phyloP scores from a whole-genome alignment of 1,140 invertebrate species.

The Neodiprion virginianus region DNA sequence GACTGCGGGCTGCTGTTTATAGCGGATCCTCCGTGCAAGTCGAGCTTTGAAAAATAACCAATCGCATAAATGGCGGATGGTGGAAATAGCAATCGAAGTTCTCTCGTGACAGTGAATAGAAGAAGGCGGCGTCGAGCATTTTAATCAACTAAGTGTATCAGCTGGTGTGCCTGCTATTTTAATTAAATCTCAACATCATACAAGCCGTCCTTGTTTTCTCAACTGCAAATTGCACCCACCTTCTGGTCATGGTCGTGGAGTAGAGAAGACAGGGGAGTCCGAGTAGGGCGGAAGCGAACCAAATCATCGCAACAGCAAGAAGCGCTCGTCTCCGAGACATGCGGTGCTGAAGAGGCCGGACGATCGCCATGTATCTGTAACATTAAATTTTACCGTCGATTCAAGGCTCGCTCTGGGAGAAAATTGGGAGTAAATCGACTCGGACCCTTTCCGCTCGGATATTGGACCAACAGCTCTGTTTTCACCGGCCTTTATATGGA shows the following conservation, averaged over 20 bases:
- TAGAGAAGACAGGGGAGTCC: slow-evolving; percentile 85
- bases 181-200: background rate
- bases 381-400: slow-evolving; percentile 11
- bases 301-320: slow-evolving; percentile 80
- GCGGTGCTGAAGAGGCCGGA: slow-evolving; percentile 83
- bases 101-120: background rate
- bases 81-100: background rate
- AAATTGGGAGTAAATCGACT: background rate
- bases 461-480: background rate
- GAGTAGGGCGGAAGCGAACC: slow-evolving; percentile 78
- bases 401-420: background rate
- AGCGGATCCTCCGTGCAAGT: no score
- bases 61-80: background rate
- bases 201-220: background rate
- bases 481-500: background rate
- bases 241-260: slow-evolving; percentile 77
- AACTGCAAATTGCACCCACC: slow-evolving; percentile 60
- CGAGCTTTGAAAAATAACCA: background rate
- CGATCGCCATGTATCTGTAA: slow-evolving; percentile 90
- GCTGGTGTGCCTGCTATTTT: background rate
- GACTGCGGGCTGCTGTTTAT: no score
- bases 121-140: background rate
- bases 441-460: background rate
- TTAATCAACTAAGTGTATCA: slow-evolving; percentile 7
- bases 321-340: slow-evolving; percentile 82